phyloP scores from a whole-genome alignment of 2,797 vertebrate species.

The Knipowitschia caucasica region DNA sequence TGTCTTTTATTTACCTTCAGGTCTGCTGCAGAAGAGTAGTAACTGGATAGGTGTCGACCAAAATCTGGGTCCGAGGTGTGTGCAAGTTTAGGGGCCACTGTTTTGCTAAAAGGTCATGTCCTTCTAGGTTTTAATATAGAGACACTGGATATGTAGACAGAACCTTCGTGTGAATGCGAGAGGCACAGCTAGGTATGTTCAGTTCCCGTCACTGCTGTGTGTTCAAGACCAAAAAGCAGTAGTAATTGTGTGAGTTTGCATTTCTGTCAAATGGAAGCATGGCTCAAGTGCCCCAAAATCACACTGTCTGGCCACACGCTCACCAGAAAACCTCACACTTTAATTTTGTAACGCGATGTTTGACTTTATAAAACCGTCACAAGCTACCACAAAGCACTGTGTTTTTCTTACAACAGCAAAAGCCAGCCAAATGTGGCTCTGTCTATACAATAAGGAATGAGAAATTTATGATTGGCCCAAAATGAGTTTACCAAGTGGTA shows the following conservation, averaged over 20 bases:
- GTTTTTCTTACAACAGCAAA: slow-evolving; percentile 23
- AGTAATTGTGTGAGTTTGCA: slow-evolving; percentile 33
- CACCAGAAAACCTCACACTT: slow-evolving; percentile 19
- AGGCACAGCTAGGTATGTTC: slow-evolving; percentile 17
- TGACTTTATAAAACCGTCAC: slow-evolving; percentile 20
- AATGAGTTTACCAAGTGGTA: neutral
- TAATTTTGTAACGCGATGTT: slow-evolving; percentile 15
- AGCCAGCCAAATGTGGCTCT: slow-evolving; percentile 14
- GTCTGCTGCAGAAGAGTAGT: slow-evolving; percentile 60
- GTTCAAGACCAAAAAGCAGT: slow-evolving; percentile 43
- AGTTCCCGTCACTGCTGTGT: slow-evolving; percentile 20
- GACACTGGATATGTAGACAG: slow-evolving; percentile 66
- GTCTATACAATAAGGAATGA: neutral
- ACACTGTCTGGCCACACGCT: slow-evolving; percentile 14
- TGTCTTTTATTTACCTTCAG: slow-evolving; percentile 66
- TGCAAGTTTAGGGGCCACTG: slow-evolving; percentile 47
- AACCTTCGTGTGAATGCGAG: slow-evolving; percentile 33
- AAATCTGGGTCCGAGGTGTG: slow-evolving; percentile 59
- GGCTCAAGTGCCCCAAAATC: slow-evolving; percentile 25
- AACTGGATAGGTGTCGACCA: slow-evolving; percentile 51
- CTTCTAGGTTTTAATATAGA: slow-evolving; percentile 69
- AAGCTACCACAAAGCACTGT: slow-evolving; percentile 12
- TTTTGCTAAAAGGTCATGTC: slow-evolving; percentile 70
- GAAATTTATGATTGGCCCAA: neutral
- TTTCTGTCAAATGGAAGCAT: slow-evolving; percentile 41